Conservation (phyloP, 2,113 vertebrate species). For the Columba livia region DNA sequence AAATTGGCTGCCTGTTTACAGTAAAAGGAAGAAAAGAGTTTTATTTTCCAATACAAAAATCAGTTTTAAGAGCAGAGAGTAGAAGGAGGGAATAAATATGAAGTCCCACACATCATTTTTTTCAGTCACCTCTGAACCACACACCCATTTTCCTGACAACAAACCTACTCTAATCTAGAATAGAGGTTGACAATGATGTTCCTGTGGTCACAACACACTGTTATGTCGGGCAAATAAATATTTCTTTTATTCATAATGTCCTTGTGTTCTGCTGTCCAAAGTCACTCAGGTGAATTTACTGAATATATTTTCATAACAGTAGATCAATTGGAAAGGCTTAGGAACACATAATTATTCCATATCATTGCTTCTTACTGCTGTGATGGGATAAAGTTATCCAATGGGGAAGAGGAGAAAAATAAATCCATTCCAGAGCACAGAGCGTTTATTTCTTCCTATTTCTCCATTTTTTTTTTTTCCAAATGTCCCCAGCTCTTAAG, state of each 20-base stretch:
- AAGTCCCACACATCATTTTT: not conserved
- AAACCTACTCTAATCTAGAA: not conserved
- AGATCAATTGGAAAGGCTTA: constrained; percentile 42
- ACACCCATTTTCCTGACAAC: constrained; percentile 27
- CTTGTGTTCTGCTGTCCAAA: constrained; percentile 37
- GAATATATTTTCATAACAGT: constrained; percentile 50
- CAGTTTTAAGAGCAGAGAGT: not conserved
- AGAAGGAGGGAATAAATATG: not conserved
- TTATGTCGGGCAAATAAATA: constrained; percentile 9
- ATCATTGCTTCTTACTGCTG: constrained; percentile 42
- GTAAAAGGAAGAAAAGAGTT: not conserved
- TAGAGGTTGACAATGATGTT: constrained; percentile 2
- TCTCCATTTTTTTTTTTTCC: not conserved
- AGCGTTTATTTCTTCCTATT: constrained; percentile 5
- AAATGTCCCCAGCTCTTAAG: constrained; percentile 26
- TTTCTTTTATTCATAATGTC: constrained; percentile 46
- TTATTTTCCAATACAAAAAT: not conserved
- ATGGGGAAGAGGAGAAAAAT: not conserved
- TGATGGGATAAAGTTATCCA: constrained; percentile 17
- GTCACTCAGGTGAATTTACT: constrained; percentile 56
- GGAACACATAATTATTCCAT: constrained; percentile 52
- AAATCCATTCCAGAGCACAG: not conserved
- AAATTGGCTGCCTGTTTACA: not conserved
- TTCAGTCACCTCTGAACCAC: constrained; percentile 19
- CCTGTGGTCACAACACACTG: constrained; percentile 14